A percentile compares a stretch with the other conserved stretches of the same genome.
These are phyloP conservation scores for Hippocampus guttulatus DNA, from an alignment of 2,113 vertebrate genomes.

Conservation along the genomic window DNA sequence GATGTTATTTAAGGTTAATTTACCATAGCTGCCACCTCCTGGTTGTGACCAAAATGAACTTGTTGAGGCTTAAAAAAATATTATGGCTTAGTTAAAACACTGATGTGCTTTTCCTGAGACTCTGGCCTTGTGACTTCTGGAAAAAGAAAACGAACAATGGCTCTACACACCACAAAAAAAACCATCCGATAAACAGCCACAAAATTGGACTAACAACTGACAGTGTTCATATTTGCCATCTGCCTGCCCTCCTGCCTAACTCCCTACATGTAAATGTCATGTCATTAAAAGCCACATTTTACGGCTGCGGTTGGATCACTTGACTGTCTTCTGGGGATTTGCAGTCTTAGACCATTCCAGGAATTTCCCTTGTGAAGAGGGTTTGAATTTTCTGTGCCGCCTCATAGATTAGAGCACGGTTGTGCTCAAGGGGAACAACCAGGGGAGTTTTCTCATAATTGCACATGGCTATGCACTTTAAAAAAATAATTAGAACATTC, in stretches of 20 bases:
- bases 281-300: conserved; percentile 8
- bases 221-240: conserved; percentile 6
- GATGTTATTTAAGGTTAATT: not conserved
- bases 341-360: not conserved
- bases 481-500: not conserved
- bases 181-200: not conserved
- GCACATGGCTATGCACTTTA: not conserved
- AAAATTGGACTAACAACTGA: not conserved
- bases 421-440: not conserved
- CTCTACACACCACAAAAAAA: not conserved
- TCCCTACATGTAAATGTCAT: conserved; percentile 6
- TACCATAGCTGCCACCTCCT: not conserved
- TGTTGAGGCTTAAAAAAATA: not conserved
- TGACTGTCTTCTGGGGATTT: not conserved
- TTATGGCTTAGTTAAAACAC: not conserved
- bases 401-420: not conserved
- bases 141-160: not conserved
- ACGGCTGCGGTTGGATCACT: not conserved
- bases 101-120: not conserved
- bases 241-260: not conserved
- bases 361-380: not conserved
- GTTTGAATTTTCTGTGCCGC: not conserved
- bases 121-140: not conserved
- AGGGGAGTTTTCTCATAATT: not conserved
- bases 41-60: not conserved